These are phyloP conservation scores for Laodelphax striatellus DNA, from an alignment of 1,140 invertebrate genomes.

Conservation along the genomic window DNA sequence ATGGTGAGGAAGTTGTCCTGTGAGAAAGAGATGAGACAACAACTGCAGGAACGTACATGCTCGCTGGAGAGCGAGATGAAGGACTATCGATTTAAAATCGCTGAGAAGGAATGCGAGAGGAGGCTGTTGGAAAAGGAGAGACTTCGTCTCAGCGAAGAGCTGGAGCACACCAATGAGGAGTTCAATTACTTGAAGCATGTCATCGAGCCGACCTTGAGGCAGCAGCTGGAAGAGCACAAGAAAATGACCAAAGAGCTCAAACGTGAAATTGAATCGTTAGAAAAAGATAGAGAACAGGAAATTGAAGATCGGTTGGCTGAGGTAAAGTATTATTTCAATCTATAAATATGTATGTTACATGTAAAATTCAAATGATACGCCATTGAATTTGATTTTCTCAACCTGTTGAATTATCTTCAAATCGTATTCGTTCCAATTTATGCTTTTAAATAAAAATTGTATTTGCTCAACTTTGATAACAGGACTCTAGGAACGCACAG, in stretches of 20 bases:
- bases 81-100: background rate
- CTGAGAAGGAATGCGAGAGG: background rate
- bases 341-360: too few relatives aligned
- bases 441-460: too few relatives aligned
- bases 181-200: constrained; percentile 3
- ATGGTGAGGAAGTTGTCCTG: constrained; percentile 8
- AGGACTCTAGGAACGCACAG: too few relatives aligned
- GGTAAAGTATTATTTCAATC: background rate
- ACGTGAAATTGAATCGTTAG: constrained; percentile 11
- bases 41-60: constrained; percentile 12
- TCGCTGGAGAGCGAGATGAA: constrained; percentile 10
- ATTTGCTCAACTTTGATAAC: too few relatives aligned
- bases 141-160: background rate
- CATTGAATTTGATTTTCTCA: constrained; percentile 10
- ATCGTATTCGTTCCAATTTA: too few relatives aligned
- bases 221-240: background rate
- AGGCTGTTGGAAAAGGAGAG: constrained; percentile 9
- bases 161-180: constrained; percentile 5
- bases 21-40: constrained; percentile 10
- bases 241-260: constrained; percentile 7
- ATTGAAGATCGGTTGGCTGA: background rate
- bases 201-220: background rate
- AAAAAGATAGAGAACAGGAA: constrained; percentile 3
- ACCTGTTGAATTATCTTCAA: too few relatives aligned
- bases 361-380: too few relatives aligned